phyloP scores from a whole-genome alignment of 2,888 invertebrate genomes.

The Eristalis arbustorum region DNA sequence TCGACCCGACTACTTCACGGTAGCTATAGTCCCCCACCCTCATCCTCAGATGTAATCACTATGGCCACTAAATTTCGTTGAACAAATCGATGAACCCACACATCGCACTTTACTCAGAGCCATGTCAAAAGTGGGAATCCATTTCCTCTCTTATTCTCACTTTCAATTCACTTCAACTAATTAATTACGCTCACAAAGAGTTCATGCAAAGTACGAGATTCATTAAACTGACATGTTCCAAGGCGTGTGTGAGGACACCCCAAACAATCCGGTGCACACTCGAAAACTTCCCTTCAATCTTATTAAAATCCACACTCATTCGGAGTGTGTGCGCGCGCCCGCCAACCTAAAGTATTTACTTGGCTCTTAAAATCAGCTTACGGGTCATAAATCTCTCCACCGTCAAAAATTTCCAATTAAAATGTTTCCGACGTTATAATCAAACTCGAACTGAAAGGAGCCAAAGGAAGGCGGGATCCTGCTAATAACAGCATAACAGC shows the following conservation, averaged over 20 bases:
- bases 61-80: neutral
- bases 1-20: too few relatives aligned
- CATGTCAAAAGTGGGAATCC: neutral
- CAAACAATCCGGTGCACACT: neutral
- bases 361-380: conserved; percentile 66
- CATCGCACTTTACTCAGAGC: neutral
- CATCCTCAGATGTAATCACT: neutral
- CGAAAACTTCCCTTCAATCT: neutral
- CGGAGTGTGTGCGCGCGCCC: conserved; percentile 27
- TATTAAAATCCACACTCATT: conserved; percentile 23
- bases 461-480: conserved; percentile 16
- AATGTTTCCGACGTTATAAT: conserved; percentile 57
- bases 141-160: neutral
- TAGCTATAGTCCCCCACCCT: too few relatives aligned
- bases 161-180: neutral
- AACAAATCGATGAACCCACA: neutral
- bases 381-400: conserved; percentile 62
- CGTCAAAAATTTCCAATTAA: conserved; percentile 62
- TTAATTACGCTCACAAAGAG: neutral
- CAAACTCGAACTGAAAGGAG: conserved; percentile 24
- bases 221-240: neutral
- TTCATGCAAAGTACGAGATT: neutral
- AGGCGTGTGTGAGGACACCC: neutral
- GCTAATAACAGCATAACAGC: conserved; percentile 34
- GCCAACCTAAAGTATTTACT: conserved; percentile 54